Evolutionary conservation across 2,888 invertebrate genomes (phyloP), one percentile per base, ranked within the genome.

Genomic region (Polyommatus iphigenia): DNA sequence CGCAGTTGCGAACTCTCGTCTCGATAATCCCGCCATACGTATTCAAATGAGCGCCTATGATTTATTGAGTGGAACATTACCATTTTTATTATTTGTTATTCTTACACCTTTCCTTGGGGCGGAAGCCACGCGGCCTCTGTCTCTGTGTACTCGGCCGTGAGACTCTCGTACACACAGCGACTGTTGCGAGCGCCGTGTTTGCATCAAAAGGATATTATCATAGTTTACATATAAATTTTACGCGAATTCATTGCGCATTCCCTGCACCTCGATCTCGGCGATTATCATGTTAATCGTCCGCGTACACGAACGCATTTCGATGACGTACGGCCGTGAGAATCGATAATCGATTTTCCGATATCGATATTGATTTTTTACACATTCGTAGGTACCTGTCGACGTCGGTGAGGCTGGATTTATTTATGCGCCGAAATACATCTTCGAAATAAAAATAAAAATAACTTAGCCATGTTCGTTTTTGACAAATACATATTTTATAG

Each of bases 71-170:
- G 94, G 94, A 93, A 93, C 92, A 94, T 94, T 94, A 91, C 90
- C 94, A 94, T 94, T 94, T 94, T 94, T 94, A 94, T 94, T 94
- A 94, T 94, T 94, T 94, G 94, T 94, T 94, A 94, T 94, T 94
- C 91, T 94, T 94, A 90, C 91, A 91, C 91, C 90, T 91, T 91
- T 90, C 87, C 87, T 83, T 88, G 85, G 93, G 92, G 91, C 92
- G 93, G 94, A 92, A 93, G 93, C 91, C 93, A 92, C 92, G 93
- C 90, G 92, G 92, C 92, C 87, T 90, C 87, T 91, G 94, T 94
- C 92, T 92, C 91, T 89, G 92, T 86, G 88, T 89, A 89, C 84
- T 93, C 92, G 89, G 84, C 93, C 94, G 94, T 94, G 94, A 93
- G 94, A 94, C 89, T 90, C 84, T 81, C 84, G 84, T 85, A 88